These are phyloP conservation scores for Fragum fragum DNA, from an alignment of 2,888 invertebrate genomes.

Conservation along the genomic window DNA sequence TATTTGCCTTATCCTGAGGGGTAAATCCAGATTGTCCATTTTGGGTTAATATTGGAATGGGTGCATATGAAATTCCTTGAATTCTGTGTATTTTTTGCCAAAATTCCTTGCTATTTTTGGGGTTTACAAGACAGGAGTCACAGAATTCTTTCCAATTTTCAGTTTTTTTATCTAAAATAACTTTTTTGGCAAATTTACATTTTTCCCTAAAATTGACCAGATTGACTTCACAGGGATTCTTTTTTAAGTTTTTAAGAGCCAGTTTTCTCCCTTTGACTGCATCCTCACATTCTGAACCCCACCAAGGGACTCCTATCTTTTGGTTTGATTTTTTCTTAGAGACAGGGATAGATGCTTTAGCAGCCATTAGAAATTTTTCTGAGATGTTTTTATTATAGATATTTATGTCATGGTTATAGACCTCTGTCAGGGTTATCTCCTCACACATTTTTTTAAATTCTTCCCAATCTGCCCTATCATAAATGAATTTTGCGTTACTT, in stretches of 20 bases:
- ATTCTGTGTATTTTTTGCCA: no score
- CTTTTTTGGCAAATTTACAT: not conserved
- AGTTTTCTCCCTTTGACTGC: no score
- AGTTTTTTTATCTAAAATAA: no score
- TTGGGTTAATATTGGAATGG: no score
- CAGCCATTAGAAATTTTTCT: not conserved
- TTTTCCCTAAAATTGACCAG: no score
- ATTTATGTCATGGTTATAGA: not conserved
- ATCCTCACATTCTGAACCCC: slow-evolving; percentile 17
- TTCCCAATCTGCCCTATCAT: slow-evolving; percentile 17
- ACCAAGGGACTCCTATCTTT: slow-evolving; percentile 6
- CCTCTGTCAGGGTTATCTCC: slow-evolving; percentile 7
- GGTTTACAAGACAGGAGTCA: no score
- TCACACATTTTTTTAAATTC: slow-evolving; percentile 6
- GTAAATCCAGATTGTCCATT: no score
- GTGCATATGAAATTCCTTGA: no score
- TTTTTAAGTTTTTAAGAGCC: no score
- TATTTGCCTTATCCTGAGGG: no score
- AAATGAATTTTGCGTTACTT: not conserved
- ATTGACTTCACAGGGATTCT: no score
- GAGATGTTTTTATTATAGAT: not conserved
- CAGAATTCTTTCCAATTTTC: slow-evolving; percentile 30
- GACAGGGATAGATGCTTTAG: not conserved
- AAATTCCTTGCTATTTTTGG: no score
- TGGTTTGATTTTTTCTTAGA: not conserved